Base-by-base conservation (phyloP, 2,888 invertebrate genomes). In the Cartodere bifasciata region DNA sequence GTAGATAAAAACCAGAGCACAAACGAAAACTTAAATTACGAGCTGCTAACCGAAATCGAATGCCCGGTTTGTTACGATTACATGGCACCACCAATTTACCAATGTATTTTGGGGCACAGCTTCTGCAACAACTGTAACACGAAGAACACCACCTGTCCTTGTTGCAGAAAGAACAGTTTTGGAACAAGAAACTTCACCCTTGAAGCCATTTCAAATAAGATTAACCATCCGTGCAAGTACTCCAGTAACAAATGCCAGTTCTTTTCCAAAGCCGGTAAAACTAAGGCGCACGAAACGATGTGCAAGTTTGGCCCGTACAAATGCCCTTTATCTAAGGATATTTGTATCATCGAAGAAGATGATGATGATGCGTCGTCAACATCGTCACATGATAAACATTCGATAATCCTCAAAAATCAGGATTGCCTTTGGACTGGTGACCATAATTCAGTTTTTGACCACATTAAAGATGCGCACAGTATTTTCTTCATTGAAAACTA, bases 31-130 rank as follows among this genome's bases (percentile, higher is more conserved):
- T n/a, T n/a, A n/a, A 23, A 35, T 12, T 13, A 22, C 4, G 23
- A 33, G 15, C 30, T 35, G 35, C 24, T 35, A 28, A 38, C 36
- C 25, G 28, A 34, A 12, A 16, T 58, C 3, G 56, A 56, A 40
- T 58, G 58, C 38, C 56, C 55, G 1, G 47, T 56, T 6, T 57
- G 57, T 36, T 42, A 53, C 22, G 48, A 52, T 12, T 51, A 53
- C 28, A 53, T 57, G 49, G 38, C 50, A 3, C 51, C 56, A 2
- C 56, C 57, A 1, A 58, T 58, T 32, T 46, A 39, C 22, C 53
- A 55, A 38, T 58, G 58, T 38, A 26, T 40, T 2, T 39, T 39
- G 3, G 56, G 58, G 4, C 57, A 57, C 37, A 53, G 54, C 34
- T 46, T 57, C 20, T 58, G 58, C 37, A 30, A 31, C 9, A 16